phyloP scores from a whole-genome alignment of 2,113 vertebrate species.

The Nanger granti region DNA sequence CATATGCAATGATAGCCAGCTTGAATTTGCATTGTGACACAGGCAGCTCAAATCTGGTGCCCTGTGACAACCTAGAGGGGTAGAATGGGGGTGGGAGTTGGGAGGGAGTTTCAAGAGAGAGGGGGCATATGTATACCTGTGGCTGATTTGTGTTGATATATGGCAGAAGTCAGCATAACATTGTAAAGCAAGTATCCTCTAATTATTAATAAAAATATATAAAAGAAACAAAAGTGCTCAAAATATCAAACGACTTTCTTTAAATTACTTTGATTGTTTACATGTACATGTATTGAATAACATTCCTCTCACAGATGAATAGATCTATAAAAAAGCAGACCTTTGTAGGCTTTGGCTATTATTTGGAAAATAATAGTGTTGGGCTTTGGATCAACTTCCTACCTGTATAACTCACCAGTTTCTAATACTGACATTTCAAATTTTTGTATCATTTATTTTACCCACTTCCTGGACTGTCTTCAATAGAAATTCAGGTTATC shows the following conservation, averaged over 20 bases:
- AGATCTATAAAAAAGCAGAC: not conserved
- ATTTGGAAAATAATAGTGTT: conserved; percentile 30
- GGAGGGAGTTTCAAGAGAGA: too few species aligned
- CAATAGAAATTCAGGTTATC: not conserved
- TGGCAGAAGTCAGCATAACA: too few species aligned
- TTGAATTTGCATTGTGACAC: not conserved
- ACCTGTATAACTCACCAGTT: not conserved
- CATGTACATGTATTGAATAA: not conserved
- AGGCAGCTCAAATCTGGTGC: not conserved
- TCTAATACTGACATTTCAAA: not conserved
- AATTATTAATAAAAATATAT: not conserved
- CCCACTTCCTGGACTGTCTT: not conserved
- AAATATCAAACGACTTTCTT: not conserved
- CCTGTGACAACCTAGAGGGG: not conserved
- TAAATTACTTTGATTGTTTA: conserved; percentile 22
- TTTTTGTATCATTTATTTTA: not conserved
- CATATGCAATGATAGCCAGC: not conserved
- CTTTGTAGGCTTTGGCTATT: not conserved
- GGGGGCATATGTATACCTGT: too few species aligned
- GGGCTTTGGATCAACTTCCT: not conserved
- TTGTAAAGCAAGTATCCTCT: not conserved
- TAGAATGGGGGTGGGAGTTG: not conserved
- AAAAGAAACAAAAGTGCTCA: not conserved
- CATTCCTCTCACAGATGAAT: conserved; percentile 13
- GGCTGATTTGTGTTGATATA: too few species aligned